A percentile compares a stretch with the other conserved stretches of the same genome.
phyloP scores from a whole-genome alignment of 2,888 invertebrate genomes.

The Melanophora roralis region DNA sequence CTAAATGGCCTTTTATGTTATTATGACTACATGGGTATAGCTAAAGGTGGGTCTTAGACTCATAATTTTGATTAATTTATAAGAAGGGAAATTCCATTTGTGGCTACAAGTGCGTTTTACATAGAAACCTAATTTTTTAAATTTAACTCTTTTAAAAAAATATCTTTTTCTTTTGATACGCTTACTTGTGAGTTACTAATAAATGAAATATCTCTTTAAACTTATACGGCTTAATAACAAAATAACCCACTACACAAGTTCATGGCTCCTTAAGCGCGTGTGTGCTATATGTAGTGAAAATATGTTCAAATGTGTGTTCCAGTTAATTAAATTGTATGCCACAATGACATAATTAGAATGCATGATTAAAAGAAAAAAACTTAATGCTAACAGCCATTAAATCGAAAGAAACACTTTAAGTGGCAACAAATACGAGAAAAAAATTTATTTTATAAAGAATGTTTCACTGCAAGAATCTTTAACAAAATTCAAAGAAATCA shows the following conservation, averaged over 20 bases:
- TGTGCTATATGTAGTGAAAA: not conserved
- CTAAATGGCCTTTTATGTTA: too few species aligned
- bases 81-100: too few species aligned
- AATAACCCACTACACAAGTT: conserved; percentile 21
- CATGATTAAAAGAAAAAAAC: conserved; percentile 30
- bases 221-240: not conserved
- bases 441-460: conserved; percentile 7
- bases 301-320: conserved; percentile 58
- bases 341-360: conserved; percentile 63
- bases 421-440: conserved; percentile 28
- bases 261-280: conserved; percentile 45
- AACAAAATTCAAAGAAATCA: conserved; percentile 37
- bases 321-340: conserved; percentile 64
- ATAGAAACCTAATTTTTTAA: too few species aligned
- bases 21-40: too few species aligned
- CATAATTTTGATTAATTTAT: too few species aligned
- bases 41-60: too few species aligned
- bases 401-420: conserved; percentile 50
- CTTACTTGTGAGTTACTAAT: conserved; percentile 9
- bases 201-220: conserved; percentile 18
- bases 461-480: conserved; percentile 12
- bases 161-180: too few species aligned
- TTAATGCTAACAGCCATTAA: conserved; percentile 49
- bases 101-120: too few species aligned
- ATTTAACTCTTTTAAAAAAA: too few species aligned